These are phyloP conservation scores for Lateolabrax maculatus DNA, from an alignment of 2,797 vertebrate species.

Conservation along the genomic window DNA sequence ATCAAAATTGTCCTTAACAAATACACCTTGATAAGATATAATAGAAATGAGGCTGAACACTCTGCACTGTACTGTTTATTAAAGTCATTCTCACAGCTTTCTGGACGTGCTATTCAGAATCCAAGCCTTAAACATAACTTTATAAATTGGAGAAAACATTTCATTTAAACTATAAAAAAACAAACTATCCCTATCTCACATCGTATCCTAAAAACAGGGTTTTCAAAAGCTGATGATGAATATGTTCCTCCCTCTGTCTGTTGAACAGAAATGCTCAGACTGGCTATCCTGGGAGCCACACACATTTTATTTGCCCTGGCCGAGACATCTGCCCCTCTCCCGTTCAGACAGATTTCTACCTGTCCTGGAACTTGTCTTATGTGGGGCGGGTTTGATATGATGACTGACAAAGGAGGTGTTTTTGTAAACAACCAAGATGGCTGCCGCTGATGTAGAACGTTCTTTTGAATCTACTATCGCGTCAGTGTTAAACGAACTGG, in stretches of 20 bases:
- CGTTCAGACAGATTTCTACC: too few relatives aligned
- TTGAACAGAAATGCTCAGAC: background rate
- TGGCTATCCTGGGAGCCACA: too few relatives aligned
- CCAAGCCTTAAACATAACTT: background rate
- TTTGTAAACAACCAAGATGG: too few relatives aligned
- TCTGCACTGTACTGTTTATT: background rate
- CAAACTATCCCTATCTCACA: background rate
- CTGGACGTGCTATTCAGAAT: background rate
- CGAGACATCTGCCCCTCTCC: too few relatives aligned
- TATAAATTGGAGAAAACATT: background rate
- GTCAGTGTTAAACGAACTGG: too few relatives aligned
- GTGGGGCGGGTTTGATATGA: too few relatives aligned
- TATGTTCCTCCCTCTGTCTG: background rate
- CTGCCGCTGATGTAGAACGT: too few relatives aligned
- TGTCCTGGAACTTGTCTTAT: too few relatives aligned
- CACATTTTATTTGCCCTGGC: too few relatives aligned
- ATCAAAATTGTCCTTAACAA: background rate
- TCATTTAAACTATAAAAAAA: background rate
- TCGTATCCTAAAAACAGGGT: background rate
- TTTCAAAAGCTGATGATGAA: background rate
- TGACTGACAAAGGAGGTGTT: too few relatives aligned
- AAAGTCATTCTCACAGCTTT: background rate
- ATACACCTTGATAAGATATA: background rate
- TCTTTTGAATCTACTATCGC: too few relatives aligned
- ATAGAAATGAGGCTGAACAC: background rate